Evolutionary conservation across 2,888 invertebrate species (phyloP).

Genomic region (Yponomeuta sedellus): DNA sequence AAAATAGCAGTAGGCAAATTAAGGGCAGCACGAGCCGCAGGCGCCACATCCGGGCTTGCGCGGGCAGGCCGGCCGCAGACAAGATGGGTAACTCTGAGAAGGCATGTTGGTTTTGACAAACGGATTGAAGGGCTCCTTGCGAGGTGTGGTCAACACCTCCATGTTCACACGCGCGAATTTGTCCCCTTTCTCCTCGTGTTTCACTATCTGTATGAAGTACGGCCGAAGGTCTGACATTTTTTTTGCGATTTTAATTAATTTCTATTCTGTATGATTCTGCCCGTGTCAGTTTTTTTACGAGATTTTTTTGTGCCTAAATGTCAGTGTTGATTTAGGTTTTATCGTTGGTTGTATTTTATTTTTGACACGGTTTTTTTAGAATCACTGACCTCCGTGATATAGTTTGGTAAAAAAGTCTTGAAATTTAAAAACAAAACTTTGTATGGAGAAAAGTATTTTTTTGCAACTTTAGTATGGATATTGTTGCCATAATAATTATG

Average conservation of each 20-base stretch:
- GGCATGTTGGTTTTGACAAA: neutral
- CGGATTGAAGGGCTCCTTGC: neutral
- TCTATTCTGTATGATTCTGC: too few species aligned
- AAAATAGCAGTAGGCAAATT: neutral
- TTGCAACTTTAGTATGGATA: too few species aligned
- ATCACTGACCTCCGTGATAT: too few species aligned
- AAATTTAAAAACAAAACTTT: too few species aligned
- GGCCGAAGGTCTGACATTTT: neutral
- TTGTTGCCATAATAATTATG: too few species aligned
- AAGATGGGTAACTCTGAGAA: neutral
- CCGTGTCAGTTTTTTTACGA: too few species aligned
- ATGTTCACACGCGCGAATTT: neutral
- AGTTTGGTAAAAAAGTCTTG: too few species aligned
- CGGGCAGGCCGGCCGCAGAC: neutral
- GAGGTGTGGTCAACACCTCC: neutral
- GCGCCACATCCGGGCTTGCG: neutral
- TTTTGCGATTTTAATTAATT: neutral
- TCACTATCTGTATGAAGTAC: neutral
- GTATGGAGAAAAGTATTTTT: too few species aligned
- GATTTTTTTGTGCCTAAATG: neutral
- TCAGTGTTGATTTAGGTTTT: neutral
- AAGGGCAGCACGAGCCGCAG: neutral
- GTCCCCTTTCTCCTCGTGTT: neutral
- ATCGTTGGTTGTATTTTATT: too few species aligned
- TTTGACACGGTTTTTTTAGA: too few species aligned